Evolutionary conservation across 2,797 vertebrate species (phyloP), one percentile per base, ranked within the genome.

Genomic region (Rhabdophis nuchalis): DNA sequence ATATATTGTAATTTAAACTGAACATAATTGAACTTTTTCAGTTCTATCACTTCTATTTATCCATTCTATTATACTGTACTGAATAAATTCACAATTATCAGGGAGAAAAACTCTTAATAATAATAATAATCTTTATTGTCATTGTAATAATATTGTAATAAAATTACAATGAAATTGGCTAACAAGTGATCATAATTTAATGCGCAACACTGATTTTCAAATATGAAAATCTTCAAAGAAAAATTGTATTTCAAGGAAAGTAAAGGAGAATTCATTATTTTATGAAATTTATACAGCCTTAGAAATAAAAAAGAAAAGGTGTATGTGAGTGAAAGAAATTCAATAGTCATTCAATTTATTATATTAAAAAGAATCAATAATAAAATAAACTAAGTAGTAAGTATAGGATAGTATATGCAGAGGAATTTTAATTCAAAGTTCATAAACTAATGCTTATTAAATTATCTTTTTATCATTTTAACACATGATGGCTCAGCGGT

Each of bases 241-340:
- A 90, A n/a, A 27, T 87, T 77, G 57, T 8, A 13, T 6, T 54
- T 93, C 93, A 93, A 96, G 85, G 50, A 53, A 85, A 92, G 92
- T 4, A 72, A 90, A 91, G 9, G 0, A 89, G 36, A n/a, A 82
- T n/a, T 32, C 64, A 72, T 72, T 72, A 16, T 8, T 18, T 72
- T 36, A 20, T 72, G 14, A 72, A 36, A 72, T 72, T 20, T 36
- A 72, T 72, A 68, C 29, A 72, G 6, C 16, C 64, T 72, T 32
- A 72, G n/a, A 93, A 6, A 32, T 8, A 64, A 85, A 54, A 54
- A 61, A 50, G 23, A 18, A 92, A 41, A 4, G 9, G 13, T 4
- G 1, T 64, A 89, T 87, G 89, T 58, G 64, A 57, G 12, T 25
- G 29, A 56, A 41, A 58, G 27, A 46, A 12, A 61, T 27, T 11